These are phyloP conservation scores for Octopus sinensis DNA, from an alignment of 1,140 invertebrate genomes.

Conservation along the genomic window DNA sequence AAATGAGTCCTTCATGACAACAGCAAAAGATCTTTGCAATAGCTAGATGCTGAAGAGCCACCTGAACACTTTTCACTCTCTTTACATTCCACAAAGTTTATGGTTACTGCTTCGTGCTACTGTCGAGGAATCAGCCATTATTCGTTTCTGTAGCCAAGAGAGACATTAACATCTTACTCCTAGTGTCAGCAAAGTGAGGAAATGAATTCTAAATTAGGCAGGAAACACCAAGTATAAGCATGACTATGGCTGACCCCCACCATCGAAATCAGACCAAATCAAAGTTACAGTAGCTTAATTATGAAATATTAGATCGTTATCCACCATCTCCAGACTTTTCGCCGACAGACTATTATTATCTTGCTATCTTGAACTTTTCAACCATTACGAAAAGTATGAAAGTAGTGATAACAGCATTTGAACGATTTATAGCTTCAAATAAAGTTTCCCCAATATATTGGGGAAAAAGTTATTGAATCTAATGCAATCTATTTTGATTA, in stretches of 20 bases:
- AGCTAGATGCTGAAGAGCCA: not conserved
- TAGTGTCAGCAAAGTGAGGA: too few relatives aligned
- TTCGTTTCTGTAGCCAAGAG: not conserved
- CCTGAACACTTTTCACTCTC: not conserved
- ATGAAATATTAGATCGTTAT: too few relatives aligned
- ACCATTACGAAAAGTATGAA: too few relatives aligned
- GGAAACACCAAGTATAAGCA: too few relatives aligned
- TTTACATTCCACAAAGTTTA: not conserved
- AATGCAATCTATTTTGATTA: not conserved
- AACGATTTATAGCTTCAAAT: not conserved
- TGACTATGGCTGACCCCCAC: too few relatives aligned
- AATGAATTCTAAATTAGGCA: too few relatives aligned
- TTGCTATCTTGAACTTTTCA: too few relatives aligned
- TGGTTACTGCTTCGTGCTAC: not conserved
- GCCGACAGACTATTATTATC: too few relatives aligned
- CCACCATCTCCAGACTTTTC: too few relatives aligned
- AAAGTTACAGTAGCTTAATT: too few relatives aligned
- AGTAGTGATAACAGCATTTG: not conserved
- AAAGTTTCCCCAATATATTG: not conserved
- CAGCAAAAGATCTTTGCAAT: not conserved
- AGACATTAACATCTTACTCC: too few relatives aligned
- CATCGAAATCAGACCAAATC: too few relatives aligned
- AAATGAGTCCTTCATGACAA: not conserved
- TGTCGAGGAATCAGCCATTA: not conserved
- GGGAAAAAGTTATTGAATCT: not conserved